A percentile compares a stretch with the other conserved stretches of the same genome.
Conservation (phyloP, 2,888 invertebrate species). For the Drosophila mimetica region DNA sequence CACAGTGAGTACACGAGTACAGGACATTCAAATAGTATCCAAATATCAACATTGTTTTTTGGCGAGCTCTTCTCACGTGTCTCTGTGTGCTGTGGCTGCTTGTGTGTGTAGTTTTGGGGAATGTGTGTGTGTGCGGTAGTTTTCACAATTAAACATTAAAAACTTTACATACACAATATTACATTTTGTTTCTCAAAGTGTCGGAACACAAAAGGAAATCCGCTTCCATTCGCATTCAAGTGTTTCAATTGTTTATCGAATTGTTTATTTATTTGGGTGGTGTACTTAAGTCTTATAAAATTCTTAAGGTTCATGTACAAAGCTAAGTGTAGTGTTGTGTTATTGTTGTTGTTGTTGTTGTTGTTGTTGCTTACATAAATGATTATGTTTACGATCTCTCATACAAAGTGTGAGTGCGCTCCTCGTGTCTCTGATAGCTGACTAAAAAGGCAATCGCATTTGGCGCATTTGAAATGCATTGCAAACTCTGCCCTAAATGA, state of each 20-base stretch:
- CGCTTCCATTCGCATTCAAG: conserved; percentile 15
- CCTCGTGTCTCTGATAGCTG: conserved; percentile 32
- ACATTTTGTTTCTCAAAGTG: conserved; percentile 52
- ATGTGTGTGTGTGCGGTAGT: conserved; percentile 43
- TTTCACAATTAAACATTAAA: conserved; percentile 59
- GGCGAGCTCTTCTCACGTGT: not conserved
- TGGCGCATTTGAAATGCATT: conserved; percentile 74
- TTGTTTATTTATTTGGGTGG: conserved; percentile 19
- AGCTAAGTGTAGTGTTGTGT: conserved; percentile 66
- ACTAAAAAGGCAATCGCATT: conserved; percentile 51
- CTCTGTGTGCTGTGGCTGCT: conserved; percentile 13
- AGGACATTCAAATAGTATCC: conserved; percentile 29
- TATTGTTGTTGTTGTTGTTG: conserved; percentile 22
- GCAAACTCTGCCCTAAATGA: conserved; percentile 66
- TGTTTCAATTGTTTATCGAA: conserved; percentile 24
- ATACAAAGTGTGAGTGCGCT: conserved; percentile 4
- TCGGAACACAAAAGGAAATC: conserved; percentile 10
- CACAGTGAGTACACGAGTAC: conserved; percentile 3
- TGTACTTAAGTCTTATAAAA: conserved; percentile 61
- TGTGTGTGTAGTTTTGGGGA: conserved; percentile 17
- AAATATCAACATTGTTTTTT: conserved; percentile 41
- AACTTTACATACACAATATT: conserved; percentile 53
- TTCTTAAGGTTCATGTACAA: conserved; percentile 65
- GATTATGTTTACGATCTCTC: conserved; percentile 14
- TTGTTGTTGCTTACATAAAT: conserved; percentile 19